phyloP scores from a whole-genome alignment of 2,888 invertebrate species.

The Tuta absoluta region DNA sequence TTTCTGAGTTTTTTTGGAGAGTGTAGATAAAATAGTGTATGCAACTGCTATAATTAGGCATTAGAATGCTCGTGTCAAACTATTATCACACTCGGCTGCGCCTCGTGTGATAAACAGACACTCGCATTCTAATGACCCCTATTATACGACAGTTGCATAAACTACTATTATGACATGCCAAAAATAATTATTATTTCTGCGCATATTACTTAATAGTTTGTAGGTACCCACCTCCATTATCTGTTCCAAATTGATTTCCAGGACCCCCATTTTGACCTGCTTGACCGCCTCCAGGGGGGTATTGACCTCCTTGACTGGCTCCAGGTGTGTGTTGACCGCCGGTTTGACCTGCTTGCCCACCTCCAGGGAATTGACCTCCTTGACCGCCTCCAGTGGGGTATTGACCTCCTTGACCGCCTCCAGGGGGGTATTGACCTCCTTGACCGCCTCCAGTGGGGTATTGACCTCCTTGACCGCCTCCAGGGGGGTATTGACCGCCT shows the following conservation, averaged over 20 bases:
- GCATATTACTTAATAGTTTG: background rate
- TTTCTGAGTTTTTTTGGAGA: too few relatives aligned
- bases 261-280: background rate
- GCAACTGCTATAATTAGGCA: too few relatives aligned
- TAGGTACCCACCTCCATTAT: constrained; percentile 5
- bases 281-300: background rate
- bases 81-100: too few relatives aligned
- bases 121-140: too few relatives aligned
- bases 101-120: too few relatives aligned
- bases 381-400: background rate
- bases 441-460: too few relatives aligned
- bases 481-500: too few relatives aligned
- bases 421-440: constrained; percentile 3
- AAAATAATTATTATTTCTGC: background rate
- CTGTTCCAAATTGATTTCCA: constrained; percentile 27
- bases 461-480: too few relatives aligned
- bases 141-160: background rate
- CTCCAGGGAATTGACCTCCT: background rate
- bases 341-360: constrained; percentile 16
- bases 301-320: constrained; percentile 11
- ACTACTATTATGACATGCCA: background rate
- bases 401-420: constrained; percentile 22
- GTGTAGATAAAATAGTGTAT: too few relatives aligned
- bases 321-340: too few relatives aligned
- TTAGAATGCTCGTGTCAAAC: too few relatives aligned